phyloP scores from a whole-genome alignment of 2,888 invertebrate species.

The Endotricha flammealis region DNA sequence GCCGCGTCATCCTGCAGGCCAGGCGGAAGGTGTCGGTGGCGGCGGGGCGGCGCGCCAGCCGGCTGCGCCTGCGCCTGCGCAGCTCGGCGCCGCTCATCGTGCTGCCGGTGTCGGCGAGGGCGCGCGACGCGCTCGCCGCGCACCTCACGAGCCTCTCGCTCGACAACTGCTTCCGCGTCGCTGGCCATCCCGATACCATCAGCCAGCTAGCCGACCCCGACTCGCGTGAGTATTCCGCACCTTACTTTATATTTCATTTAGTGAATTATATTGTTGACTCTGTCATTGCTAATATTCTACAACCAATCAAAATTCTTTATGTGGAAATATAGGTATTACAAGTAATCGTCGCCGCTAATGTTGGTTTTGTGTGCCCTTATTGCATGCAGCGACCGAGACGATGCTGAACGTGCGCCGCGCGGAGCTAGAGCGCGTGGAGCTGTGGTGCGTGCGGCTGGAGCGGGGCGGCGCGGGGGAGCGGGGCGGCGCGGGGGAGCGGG shows the following conservation, averaged over 20 bases:
- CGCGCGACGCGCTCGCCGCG: conserved; percentile 86
- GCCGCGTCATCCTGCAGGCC: conserved; percentile 86
- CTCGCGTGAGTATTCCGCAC: conserved; percentile 34
- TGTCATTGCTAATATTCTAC: no score
- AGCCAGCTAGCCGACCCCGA: conserved; percentile 58
- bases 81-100: conserved; percentile 87
- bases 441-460: conserved; percentile 79
- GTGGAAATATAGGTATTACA: no score
- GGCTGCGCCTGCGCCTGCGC: conserved; percentile 75
- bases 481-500: conserved; percentile 83
- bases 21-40: conserved; percentile 72
- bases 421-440: conserved; percentile 85
- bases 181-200: conserved; percentile 76
- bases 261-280: no score
- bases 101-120: conserved; percentile 89
- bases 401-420: conserved; percentile 86
- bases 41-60: conserved; percentile 75
- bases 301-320: no score
- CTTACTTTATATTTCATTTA: no score
- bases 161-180: conserved; percentile 84
- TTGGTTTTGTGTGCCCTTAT: not conserved
- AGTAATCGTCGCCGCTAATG: no score
- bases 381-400: conserved; percentile 51
- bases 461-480: conserved; percentile 58
- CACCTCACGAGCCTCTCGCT: conserved; percentile 88